A percentile compares a stretch with the other conserved stretches of the same genome.
Conservation (phyloP, 2,113 vertebrate species). For the Leptobrachium leishanense region DNA sequence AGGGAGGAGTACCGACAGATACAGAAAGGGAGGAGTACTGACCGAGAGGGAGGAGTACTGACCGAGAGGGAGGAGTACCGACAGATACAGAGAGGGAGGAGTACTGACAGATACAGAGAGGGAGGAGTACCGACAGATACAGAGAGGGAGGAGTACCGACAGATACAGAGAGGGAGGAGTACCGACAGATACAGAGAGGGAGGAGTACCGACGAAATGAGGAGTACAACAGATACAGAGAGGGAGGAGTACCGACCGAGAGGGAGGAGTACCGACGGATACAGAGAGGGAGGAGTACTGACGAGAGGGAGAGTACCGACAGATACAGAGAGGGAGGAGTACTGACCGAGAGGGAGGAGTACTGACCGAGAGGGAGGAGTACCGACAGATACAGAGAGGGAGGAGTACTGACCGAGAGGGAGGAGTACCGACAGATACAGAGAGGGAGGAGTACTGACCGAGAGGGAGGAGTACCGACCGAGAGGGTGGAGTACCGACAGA, state of each 20-base stretch:
- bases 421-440: neutral
- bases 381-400: neutral
- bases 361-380: neutral
- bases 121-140: no score
- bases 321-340: neutral
- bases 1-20: no score
- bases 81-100: neutral
- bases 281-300: neutral
- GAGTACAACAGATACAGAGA: neutral
- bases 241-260: no score
- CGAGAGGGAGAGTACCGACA: neutral
- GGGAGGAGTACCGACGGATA: neutral
- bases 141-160: neutral
- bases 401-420: neutral
- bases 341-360: no score
- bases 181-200: neutral
- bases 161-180: neutral
- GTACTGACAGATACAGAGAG: neutral
- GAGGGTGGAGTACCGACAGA: no score
- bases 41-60: no score
- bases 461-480: neutral
- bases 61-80: no score
- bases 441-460: neutral
- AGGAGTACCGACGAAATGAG: neutral
- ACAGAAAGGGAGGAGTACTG: no score